Evolutionary conservation across 2,888 invertebrate genomes (phyloP), one percentile per base, ranked within the genome.

Genomic region (Zygothrica quintamaculata): DNA sequence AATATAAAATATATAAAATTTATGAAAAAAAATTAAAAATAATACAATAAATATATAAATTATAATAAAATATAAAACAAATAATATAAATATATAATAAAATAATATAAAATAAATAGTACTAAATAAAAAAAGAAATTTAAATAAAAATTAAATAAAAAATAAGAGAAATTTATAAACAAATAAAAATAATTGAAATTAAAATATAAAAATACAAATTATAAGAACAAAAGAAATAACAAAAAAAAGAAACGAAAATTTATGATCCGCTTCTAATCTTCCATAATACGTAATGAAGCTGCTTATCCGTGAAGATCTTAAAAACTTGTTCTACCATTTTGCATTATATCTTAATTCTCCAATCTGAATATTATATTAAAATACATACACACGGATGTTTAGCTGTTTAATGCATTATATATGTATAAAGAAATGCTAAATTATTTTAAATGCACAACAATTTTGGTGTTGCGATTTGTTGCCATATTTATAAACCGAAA

Each of bases 401-500:
- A 26, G 8, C 18, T 22, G 5, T 22, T 2, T 22, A 22, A 22
- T 22, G 18, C n/a, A n/a, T n/a, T n/a, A n/a, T 22, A 22, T 22
- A 2, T 22, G 18, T 22, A 22, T 22, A 2, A 3, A 3, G 18
- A 5, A 2, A 22, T 22, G 16, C 33, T 50, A 7, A 22, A 39
- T 16, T 42, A 34, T 48, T 29, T 22, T 53, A 65, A 68, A 69
- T 70, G 77, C 84, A 61, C 55, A 74, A 81, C 39, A 47, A 52
- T 31, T 51, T 61, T 79, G 66, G 53, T 26, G 34, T 70, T 74
- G 70, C 46, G 65, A 74, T 77, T 69, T 62, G 37, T 33, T 16
- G 37, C 31, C 31, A 13, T 59, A 58, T 64, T 51, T 47, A 11
- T 34, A 48, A 37, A 31, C 39, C n/a, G n/a, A 4, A 36, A 52